Evolutionary conservation across 2,113 vertebrate genomes (phyloP).

Genomic region (Gymnorhina tibicen): DNA sequence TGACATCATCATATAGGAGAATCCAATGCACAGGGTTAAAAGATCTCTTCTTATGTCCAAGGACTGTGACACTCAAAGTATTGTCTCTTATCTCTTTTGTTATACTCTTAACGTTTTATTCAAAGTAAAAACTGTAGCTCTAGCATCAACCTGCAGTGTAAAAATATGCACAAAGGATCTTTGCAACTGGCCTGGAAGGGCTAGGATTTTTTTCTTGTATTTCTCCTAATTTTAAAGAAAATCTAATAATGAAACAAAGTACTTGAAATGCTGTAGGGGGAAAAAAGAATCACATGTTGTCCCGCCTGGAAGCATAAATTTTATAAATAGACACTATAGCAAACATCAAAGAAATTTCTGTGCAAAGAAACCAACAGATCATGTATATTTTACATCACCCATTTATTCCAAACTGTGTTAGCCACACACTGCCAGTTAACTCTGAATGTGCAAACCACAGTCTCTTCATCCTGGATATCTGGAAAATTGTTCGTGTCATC

Average conservation of each 20-base stretch:
- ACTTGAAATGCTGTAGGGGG: constrained; percentile 15
- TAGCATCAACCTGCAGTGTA: neutral
- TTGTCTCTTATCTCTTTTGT: neutral
- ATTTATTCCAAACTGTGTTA: constrained; percentile 18
- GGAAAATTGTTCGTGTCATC: rapidly evolving
- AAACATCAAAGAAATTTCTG: constrained; percentile 27
- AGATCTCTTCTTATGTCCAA: neutral
- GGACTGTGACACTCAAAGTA: neutral
- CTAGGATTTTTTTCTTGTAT: neutral
- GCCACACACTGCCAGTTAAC: neutral
- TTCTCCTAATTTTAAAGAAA: constrained; percentile 24
- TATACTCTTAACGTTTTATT: neutral
- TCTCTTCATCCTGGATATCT: neutral
- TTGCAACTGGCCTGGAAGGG: neutral
- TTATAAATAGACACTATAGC: constrained; percentile 45
- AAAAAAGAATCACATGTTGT: neutral
- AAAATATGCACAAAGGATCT: constrained; percentile 1
- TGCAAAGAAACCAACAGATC: neutral
- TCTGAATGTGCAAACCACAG: neutral
- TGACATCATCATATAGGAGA: neutral
- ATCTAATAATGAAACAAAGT: constrained; percentile 49
- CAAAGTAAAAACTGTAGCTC: neutral
- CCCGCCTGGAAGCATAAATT: constrained; percentile 9
- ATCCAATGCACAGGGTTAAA: neutral
- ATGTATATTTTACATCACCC: constrained; percentile 18